These are phyloP conservation scores for Ailurus styani DNA, from an alignment of 2,113 vertebrate species.

Conservation along the genomic window DNA sequence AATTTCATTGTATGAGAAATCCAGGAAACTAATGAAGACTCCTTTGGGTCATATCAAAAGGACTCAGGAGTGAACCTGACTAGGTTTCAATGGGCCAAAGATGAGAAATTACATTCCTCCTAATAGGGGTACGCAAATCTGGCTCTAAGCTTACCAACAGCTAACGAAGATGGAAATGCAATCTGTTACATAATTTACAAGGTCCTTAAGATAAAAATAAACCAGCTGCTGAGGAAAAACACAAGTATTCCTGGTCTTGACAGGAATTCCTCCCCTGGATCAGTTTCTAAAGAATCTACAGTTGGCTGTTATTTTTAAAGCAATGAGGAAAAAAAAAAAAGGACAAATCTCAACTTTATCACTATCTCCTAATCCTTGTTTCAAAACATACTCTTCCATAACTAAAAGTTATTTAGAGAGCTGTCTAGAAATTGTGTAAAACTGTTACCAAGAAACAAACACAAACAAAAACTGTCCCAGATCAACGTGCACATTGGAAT, in stretches of 20 bases:
- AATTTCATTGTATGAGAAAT: background rate
- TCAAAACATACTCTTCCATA: conserved; percentile 32
- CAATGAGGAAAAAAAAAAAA: background rate
- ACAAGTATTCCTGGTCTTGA: conserved; percentile 42
- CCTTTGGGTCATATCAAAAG: background rate
- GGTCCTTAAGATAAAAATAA: conserved; percentile 58
- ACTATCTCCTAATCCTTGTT: conserved; percentile 21
- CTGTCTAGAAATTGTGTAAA: background rate
- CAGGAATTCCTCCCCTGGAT: conserved; percentile 40
- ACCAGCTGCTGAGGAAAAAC: conserved; percentile 46
- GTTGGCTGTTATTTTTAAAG: conserved; percentile 63
- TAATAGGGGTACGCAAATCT: background rate
- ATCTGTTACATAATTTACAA: conserved; percentile 50
- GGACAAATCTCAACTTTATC: background rate
- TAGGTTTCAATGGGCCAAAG: background rate
- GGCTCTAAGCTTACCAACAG: conserved; percentile 8
- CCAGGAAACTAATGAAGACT: background rate
- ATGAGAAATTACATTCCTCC: background rate
- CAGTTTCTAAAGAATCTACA: conserved; percentile 37
- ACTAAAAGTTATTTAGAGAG: background rate
- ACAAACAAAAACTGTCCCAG: background rate
- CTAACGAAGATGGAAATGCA: conserved; percentile 11
- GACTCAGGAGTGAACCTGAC: background rate
- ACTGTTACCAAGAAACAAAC: background rate
- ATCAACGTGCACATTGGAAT: background rate